Conservation (phyloP, 2,888 invertebrate species). For the Hemithea aestivaria region DNA sequence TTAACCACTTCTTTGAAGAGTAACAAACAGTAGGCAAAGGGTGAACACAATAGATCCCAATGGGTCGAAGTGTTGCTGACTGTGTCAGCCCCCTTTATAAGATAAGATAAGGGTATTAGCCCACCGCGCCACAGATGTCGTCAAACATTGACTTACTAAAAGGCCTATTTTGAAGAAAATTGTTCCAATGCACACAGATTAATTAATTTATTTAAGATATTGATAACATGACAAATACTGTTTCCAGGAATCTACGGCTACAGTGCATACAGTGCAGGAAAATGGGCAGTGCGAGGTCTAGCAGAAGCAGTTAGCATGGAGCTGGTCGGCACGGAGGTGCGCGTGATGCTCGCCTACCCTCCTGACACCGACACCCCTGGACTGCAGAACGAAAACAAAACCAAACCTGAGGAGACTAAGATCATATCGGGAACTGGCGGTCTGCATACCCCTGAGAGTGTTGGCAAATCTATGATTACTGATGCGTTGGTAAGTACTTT, state of each 20-base stretch:
- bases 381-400: slow-evolving; percentile 89
- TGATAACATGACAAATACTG: background rate
- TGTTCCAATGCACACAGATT: no score
- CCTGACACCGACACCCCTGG: slow-evolving; percentile 99
- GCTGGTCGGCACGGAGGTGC: slow-evolving; percentile 88
- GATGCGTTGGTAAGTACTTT: slow-evolving; percentile 85
- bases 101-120: no score
- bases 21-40: no score
- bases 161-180: no score
- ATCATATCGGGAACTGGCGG: slow-evolving; percentile 90
- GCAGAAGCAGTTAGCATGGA: slow-evolving; percentile 98
- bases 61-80: no score
- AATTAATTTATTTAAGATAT: no score
- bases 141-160: no score
- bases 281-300: slow-evolving; percentile 96
- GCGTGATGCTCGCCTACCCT: slow-evolving; percentile 92
- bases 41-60: no score
- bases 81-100: no score
- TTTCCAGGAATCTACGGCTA: slow-evolving; percentile 92
- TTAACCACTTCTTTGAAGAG: no score
- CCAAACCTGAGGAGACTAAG: slow-evolving; percentile 93
- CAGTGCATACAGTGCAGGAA: slow-evolving; percentile 93
- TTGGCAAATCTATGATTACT: slow-evolving; percentile 87
- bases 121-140: no score
- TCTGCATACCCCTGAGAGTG: slow-evolving; percentile 85